phyloP scores from a whole-genome alignment of 2,797 vertebrate species.

The Neoniphon sammara region DNA sequence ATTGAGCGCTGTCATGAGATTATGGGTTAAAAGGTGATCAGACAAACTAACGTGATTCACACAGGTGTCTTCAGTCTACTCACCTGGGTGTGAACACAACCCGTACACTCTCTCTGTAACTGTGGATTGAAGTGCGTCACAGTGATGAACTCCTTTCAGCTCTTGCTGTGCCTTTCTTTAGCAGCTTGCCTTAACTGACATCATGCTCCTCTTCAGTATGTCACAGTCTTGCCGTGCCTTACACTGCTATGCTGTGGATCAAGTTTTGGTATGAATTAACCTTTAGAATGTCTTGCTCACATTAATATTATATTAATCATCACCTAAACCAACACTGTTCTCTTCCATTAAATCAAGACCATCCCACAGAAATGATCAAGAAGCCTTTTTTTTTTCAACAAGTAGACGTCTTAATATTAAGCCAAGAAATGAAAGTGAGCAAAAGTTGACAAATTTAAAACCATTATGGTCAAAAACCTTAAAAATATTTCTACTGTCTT shows the following conservation, averaged over 20 bases:
- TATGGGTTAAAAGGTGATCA: too few relatives aligned
- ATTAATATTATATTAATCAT: background rate
- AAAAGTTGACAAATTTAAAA: too few relatives aligned
- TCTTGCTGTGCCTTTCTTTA: background rate
- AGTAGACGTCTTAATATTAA: constrained; percentile 12
- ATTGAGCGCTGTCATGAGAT: background rate
- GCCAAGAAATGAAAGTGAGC: too few relatives aligned
- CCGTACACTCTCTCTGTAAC: background rate
- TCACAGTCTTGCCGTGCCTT: background rate
- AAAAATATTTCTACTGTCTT: constrained; percentile 23
- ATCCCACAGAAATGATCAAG: background rate
- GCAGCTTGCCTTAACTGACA: background rate
- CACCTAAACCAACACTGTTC: background rate
- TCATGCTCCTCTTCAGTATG: background rate
- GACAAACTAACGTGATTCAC: background rate
- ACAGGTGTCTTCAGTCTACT: background rate
- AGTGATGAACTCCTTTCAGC: background rate
- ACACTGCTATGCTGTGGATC: constrained; percentile 22
- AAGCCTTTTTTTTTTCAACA: background rate
- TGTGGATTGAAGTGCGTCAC: background rate
- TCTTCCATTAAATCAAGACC: background rate
- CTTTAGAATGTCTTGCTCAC: background rate
- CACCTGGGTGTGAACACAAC: constrained; percentile 7
- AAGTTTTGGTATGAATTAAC: constrained; percentile 10
- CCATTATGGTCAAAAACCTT: background rate